phyloP scores from a whole-genome alignment of 2,113 vertebrate genomes.

The Physeter macrocephalus region DNA sequence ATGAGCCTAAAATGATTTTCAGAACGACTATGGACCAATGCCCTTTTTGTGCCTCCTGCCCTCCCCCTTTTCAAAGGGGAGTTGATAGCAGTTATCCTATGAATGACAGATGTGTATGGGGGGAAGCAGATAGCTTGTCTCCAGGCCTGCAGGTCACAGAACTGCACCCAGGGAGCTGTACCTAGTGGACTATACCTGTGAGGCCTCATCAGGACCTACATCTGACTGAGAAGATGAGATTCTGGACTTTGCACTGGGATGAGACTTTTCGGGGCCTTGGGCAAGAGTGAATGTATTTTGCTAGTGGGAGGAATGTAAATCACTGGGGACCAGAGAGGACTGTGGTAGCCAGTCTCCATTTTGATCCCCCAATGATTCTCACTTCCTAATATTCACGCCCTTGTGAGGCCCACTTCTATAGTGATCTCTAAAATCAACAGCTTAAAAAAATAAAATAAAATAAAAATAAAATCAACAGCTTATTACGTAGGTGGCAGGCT shows the following conservation, averaged over 20 bases:
- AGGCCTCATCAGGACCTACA: not conserved
- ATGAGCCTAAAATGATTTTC: not conserved
- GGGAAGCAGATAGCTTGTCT: not conserved
- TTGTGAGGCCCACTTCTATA: not conserved
- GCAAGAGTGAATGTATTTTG: not conserved
- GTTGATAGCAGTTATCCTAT: not conserved
- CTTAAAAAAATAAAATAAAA: too few species aligned
- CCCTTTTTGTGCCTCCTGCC: not conserved
- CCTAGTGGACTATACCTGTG: not conserved
- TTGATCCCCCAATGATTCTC: not conserved
- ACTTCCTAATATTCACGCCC: not conserved
- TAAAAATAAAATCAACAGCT: not conserved
- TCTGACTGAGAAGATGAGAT: not conserved
- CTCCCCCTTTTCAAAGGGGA: not conserved
- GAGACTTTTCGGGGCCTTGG: not conserved
- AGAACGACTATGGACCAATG: not conserved
- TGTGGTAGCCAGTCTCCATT: not conserved
- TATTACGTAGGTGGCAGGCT: not conserved
- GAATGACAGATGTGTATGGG: not conserved
- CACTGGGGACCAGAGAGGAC: not conserved
- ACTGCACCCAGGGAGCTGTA: not conserved
- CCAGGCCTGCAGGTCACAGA: not conserved
- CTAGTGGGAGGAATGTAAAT: not conserved
- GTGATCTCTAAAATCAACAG: not conserved
- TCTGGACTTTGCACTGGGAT: not conserved